These are phyloP conservation scores for Salmo trutta DNA, from an alignment of 2,797 vertebrate species.

Conservation along the genomic window DNA sequence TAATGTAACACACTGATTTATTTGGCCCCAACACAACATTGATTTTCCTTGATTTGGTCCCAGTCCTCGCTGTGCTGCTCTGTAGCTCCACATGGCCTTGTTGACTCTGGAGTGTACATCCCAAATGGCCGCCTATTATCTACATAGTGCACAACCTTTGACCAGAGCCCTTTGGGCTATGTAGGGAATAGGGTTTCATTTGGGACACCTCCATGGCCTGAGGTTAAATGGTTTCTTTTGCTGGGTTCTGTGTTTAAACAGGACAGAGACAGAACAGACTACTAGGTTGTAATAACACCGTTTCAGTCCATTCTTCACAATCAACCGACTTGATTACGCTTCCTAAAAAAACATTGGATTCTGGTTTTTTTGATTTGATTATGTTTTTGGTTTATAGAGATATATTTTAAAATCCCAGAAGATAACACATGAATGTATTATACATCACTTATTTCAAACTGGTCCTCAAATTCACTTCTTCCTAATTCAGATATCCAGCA, in stretches of 20 bases:
- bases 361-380: not conserved
- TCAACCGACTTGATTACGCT: not conserved
- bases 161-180: not conserved
- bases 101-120: not conserved
- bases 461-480: not conserved
- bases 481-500: not conserved
- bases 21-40: not conserved
- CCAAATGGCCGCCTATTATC: too few species aligned
- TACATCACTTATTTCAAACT: too few species aligned
- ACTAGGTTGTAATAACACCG: not conserved
- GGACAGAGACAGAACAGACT: not conserved
- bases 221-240: not conserved
- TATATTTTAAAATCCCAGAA: not conserved
- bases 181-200: not conserved
- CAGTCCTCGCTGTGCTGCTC: not conserved
- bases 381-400: not conserved
- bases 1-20: conserved; percentile 2
- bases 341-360: not conserved
- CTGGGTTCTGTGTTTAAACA: not conserved
- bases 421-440: not conserved
- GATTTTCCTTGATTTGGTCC: not conserved
- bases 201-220: not conserved
- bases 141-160: too few species aligned
- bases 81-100: not conserved
- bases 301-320: not conserved